Base-by-base conservation (phyloP, 2,888 invertebrate species). In the Lissonota sp. region DNA sequence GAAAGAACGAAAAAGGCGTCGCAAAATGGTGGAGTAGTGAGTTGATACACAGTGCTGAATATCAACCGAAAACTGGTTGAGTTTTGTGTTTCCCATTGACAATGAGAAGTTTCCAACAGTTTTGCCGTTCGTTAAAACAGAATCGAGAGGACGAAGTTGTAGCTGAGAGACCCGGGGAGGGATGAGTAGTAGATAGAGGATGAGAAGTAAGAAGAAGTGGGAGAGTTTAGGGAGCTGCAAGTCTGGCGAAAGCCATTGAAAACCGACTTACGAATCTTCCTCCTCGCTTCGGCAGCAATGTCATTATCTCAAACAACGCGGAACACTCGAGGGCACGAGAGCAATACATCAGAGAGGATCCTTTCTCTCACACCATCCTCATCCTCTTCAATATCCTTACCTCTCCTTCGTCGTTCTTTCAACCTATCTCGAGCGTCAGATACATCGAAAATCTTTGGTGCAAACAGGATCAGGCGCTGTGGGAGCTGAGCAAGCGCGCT, bases 221-320 rank as follows among this genome's bases (percentile, higher is more conserved):
- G 39, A 67, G 62, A 71, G 63, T 51, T 60, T 42, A n/a, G 66
- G 44, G 37, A n/a, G 37, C 6, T 8, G 78, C 73, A 66, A 79
- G 58, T 60, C 62, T 69, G 51, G 26, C 26, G 26, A 26, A 75
- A 69, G 58, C 76, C 73, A 81, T 84, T 84, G 85, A 85, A 82
- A 84, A 69, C 14, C 81, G 74, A 83, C 85, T 84, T 74, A 66
- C 71, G 81, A 78, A 78, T 81, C 77, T 71, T 76, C 26, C 72
- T 76, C 74, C 75, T 37, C 83, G 76, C 80, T 82, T 79, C 79
- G 75, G 83, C 84, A 81, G 84, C 86, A 83, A 87, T 87, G 86
- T 87, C 87, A 87, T 87, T 87, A 88, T 88, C 86, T 86, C 85
- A 86, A 86, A 86, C 85, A 86, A 87, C 82, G 84, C 83, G 84